Evolutionary conservation across 2,888 invertebrate species (phyloP).

Genomic region (Emesis castigata): DNA sequence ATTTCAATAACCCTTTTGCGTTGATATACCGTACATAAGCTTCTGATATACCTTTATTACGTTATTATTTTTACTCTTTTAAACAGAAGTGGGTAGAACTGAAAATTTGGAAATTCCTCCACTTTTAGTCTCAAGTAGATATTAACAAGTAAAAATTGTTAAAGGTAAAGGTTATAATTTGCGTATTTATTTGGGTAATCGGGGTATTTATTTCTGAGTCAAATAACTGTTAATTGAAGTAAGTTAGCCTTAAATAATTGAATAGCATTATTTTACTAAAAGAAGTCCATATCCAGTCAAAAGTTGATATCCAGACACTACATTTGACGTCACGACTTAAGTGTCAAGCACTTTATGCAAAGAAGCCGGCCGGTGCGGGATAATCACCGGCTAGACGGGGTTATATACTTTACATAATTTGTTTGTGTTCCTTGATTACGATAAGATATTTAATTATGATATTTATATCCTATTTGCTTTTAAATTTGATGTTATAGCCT

Average conservation of each 20-base stretch:
- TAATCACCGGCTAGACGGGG: neutral
- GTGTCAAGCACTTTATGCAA: neutral
- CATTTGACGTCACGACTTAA: neutral
- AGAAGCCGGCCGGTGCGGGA: constrained; percentile 47
- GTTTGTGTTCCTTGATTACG: neutral
- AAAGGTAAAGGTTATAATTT: too few relatives aligned
- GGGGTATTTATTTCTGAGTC: too few relatives aligned
- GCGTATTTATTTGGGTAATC: too few relatives aligned
- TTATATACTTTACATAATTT: neutral
- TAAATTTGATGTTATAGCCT: neutral
- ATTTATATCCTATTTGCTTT: too few relatives aligned
- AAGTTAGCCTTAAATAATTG: too few relatives aligned
- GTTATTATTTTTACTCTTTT: neutral
- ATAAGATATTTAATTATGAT: neutral
- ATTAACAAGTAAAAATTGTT: neutral
- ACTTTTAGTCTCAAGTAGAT: neutral
- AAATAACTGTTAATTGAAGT: too few relatives aligned
- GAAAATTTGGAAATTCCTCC: neutral
- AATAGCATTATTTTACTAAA: too few relatives aligned
- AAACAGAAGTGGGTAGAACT: too few relatives aligned
- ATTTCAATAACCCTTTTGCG: neutral
- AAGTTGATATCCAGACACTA: neutral
- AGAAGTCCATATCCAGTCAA: too few relatives aligned
- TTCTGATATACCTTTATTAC: neutral
- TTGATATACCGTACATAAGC: neutral